Base-by-base conservation (phyloP, 2,888 invertebrate species). In the Leptodirus hochenwartii region DNA sequence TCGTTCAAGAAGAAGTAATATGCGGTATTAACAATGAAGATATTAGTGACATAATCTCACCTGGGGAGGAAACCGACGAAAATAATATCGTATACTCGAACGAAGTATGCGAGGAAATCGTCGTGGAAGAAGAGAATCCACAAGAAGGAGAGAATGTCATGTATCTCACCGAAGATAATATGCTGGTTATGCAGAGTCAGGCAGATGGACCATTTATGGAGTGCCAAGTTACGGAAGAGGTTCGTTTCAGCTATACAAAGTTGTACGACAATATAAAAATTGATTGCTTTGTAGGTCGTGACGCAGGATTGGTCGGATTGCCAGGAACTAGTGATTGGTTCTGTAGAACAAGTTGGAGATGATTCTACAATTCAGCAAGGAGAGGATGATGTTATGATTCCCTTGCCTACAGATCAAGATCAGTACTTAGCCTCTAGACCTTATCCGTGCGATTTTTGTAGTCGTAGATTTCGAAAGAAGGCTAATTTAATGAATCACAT, bases 371-470 rank as follows among this genome's bases (percentile, higher is more conserved):
- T 58, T 32, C 59, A 61, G 41, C 47, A 47, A 24, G 58, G 66
- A 36, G 62, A 64, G 43, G 72, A 76, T 43, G 71, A 75, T 50
- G 73, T 47, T 5, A 49, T 78, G 53, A 76, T 81, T 27, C 78
- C 80, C 3, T 54, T 84, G 40, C 80, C 81, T 25, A 78, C 79
- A 16, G 80, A 80, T 48, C 81, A 81, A 56, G 75, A 76, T 46
- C 77, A 79, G 41, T 73, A 74, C 47, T 72, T 74, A 17, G 73
- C 71, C 2, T 69, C 69, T 47, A 64, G 81, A 4, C 84, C 82
- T 0, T 81, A 78, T 61, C 82, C 84, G 0, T 84, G 84, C 48
- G 82, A 84, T 50, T 82, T 82, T 50, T 84, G 84, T 49, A 80
- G 79, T 36, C 66, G 81, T 1, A 62, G 82, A 36, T 84, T 84